Conservation (phyloP, 2,113 vertebrate species). For the Desmodus rotundus region DNA sequence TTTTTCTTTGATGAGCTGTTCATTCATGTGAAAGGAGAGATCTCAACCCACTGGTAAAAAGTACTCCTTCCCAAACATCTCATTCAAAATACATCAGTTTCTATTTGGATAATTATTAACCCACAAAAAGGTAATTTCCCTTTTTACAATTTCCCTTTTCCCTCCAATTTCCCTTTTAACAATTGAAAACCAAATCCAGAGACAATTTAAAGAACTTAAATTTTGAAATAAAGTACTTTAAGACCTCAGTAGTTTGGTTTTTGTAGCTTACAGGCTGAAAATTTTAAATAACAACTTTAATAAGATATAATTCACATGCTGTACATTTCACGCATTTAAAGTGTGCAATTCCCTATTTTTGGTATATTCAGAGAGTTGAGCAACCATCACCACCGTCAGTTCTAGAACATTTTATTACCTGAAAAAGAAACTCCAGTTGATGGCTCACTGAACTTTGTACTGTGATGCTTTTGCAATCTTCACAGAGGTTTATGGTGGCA, state of each 20-base stretch:
- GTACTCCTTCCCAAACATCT: neutral
- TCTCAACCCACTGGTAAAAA: neutral
- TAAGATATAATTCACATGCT: neutral
- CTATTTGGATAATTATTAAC: neutral
- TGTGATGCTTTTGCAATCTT: neutral
- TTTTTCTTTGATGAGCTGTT: neutral
- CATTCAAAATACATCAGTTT: neutral
- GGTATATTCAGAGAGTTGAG: neutral
- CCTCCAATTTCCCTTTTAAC: neutral
- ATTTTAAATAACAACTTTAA: neutral
- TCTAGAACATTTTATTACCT: neutral
- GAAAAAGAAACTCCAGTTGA: neutral
- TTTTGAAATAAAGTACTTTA: neutral
- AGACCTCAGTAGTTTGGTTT: neutral
- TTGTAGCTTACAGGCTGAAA: conserved; percentile 11
- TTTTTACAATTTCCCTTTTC: conserved; percentile 17
- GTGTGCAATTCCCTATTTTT: neutral
- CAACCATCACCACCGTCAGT: neutral
- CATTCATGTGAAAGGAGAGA: neutral
- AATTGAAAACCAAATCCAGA: conserved; percentile 14
- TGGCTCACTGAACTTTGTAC: neutral
- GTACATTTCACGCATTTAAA: neutral
- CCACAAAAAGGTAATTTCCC: neutral
- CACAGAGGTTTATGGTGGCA: neutral
- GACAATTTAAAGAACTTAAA: neutral